Evolutionary conservation across 2,888 invertebrate species (phyloP).

Genomic region (Zaprionus obscuricornis): DNA sequence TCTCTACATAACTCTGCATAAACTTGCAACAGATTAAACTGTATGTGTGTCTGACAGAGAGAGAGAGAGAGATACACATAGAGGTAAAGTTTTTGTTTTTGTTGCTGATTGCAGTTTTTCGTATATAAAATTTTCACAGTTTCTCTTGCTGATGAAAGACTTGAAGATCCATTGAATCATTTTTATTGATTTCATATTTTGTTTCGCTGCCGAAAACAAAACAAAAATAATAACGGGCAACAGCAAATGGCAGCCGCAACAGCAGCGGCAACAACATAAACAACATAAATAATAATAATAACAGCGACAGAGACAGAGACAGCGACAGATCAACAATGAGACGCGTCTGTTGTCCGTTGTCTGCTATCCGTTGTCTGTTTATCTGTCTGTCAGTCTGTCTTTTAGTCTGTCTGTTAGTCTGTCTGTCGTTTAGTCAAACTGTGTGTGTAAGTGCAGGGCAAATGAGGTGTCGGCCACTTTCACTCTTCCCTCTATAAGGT

Average conservation of each 20-base stretch:
- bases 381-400: no score
- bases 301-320: constrained; percentile 42
- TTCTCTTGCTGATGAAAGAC: constrained; percentile 68
- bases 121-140: constrained; percentile 42
- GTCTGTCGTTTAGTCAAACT: no score
- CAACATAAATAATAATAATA: no score
- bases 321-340: constrained; percentile 61
- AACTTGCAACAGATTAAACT: constrained; percentile 19
- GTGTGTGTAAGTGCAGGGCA: constrained; percentile 69
- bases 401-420: no score
- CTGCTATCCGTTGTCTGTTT: no score
- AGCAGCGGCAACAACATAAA: constrained; percentile 35
- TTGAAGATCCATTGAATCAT: constrained; percentile 68
- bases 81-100: constrained; percentile 49
- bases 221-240: constrained; percentile 27
- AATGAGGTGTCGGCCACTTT: constrained; percentile 61
- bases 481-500: constrained; percentile 52
- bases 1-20: no score
- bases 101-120: constrained; percentile 6
- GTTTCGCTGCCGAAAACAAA: constrained; percentile 27
- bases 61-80: no score
- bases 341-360: constrained; percentile 43
- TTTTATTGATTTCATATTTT: constrained; percentile 78
- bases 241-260: constrained; percentile 26
- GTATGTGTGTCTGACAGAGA: not conserved